Percentiles rank a stretch among this genome's conserved stretches.
phyloP scores from a whole-genome alignment of 2,797 vertebrate genomes.

The Cygnus olor region DNA sequence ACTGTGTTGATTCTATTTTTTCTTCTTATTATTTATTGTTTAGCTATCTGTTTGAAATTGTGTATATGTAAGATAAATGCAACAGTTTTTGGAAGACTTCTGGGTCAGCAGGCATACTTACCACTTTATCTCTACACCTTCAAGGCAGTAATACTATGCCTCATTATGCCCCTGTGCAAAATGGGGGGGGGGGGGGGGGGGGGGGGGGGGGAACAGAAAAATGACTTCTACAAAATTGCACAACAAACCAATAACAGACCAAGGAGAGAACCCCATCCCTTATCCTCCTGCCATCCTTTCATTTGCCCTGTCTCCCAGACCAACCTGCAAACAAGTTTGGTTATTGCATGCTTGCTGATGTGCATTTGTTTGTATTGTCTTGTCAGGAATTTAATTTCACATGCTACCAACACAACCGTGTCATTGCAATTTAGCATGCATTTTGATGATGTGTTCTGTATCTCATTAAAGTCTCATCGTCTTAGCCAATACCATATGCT shows the following conservation, averaged over 20 bases:
- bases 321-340: background rate
- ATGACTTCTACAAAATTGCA: background rate
- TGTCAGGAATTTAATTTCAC: conserved; percentile 62
- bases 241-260: background rate
- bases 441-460: conserved; percentile 63
- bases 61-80: background rate
- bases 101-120: background rate
- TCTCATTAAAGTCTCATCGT: conserved; percentile 67
- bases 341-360: background rate
- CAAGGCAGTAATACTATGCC: background rate
- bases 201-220: background rate
- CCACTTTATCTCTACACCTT: background rate
- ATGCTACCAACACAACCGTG: conserved; percentile 15
- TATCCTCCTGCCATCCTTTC: background rate
- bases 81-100: background rate
- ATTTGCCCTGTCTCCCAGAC: background rate
- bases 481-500: conserved; percentile 51
- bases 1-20: background rate
- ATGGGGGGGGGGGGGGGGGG: background rate
- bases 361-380: conserved; percentile 42
- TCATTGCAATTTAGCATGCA: conserved; percentile 62
- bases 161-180: background rate
- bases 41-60: conserved; percentile 7
- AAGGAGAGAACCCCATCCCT: background rate
- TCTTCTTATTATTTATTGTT: conserved; percentile 19